Percentiles rank a stretch among this genome's conserved stretches.
Conservation (phyloP, 2,797 vertebrate species). For the Alexandromys oeconomus region DNA sequence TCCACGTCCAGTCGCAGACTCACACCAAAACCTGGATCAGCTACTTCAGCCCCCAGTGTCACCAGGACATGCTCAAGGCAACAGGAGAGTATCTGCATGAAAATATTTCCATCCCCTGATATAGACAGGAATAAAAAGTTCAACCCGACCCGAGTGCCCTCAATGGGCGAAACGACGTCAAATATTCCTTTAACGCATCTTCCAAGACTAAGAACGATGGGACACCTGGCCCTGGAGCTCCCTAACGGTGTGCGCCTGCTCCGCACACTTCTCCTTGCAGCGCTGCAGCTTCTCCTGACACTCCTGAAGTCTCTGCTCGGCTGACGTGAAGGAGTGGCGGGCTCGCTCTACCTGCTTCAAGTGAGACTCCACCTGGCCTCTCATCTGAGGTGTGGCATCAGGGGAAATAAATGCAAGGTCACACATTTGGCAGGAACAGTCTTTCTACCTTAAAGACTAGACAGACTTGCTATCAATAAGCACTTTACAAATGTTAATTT, state of each 20-base stretch:
- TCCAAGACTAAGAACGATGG: slow-evolving; percentile 65
- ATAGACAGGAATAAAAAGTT: neutral
- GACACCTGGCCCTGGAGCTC: slow-evolving; percentile 92
- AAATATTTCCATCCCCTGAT: slow-evolving; percentile 55
- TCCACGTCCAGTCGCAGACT: slow-evolving; percentile 31
- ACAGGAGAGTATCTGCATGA: neutral
- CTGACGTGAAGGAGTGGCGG: slow-evolving; percentile 88
- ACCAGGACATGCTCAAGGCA: slow-evolving; percentile 16
- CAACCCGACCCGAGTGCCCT: slow-evolving; percentile 63
- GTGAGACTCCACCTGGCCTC: slow-evolving; percentile 87
- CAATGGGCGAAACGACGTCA: slow-evolving; percentile 82
- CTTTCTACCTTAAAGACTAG: slow-evolving; percentile 54
- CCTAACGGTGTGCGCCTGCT: slow-evolving; percentile 88
- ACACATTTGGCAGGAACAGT: slow-evolving; percentile 70
- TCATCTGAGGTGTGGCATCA: slow-evolving; percentile 88
- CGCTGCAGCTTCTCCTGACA: slow-evolving; percentile 88
- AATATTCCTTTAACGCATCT: slow-evolving; percentile 39
- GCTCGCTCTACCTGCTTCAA: slow-evolving; percentile 88
- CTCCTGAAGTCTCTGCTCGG: slow-evolving; percentile 87
- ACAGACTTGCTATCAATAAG: neutral
- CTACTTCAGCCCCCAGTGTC: slow-evolving; percentile 8
- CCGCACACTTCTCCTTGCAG: slow-evolving; percentile 86
- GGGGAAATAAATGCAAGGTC: slow-evolving; percentile 77
- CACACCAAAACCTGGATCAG: neutral
- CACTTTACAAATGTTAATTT: slow-evolving; percentile 28